phyloP scores from a whole-genome alignment of 2,888 invertebrate species.

The Monopis laevigella region DNA sequence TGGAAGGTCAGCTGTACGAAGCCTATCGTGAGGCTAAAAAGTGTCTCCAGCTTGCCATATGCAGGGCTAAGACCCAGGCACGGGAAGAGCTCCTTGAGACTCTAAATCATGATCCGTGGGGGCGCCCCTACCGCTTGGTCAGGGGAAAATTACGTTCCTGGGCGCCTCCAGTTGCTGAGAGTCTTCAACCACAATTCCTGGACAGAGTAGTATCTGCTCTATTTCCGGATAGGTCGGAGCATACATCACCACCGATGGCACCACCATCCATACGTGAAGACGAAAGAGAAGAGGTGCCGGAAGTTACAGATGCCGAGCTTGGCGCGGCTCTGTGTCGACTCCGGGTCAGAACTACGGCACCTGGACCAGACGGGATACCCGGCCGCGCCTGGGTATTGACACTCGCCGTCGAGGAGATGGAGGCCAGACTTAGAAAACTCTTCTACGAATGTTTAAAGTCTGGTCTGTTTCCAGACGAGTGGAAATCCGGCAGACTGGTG shows the following conservation, averaged over 20 bases:
- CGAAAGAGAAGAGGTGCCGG: not conserved
- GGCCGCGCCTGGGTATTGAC: slow-evolving; percentile 2
- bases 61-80: not conserved
- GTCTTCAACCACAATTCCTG: slow-evolving; percentile 5
- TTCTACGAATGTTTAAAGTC: slow-evolving; percentile 4
- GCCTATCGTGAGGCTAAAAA: not conserved
- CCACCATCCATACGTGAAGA: not conserved
- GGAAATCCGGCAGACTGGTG: slow-evolving; percentile 12
- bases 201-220: slow-evolving; percentile 2
- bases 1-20: not conserved
- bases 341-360: not conserved
- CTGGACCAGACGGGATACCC: slow-evolving; percentile 11
- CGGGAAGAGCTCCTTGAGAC: slow-evolving; percentile 5
- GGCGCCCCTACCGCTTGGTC: slow-evolving; percentile 1
- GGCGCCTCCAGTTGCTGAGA: not conserved
- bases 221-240: not conserved
- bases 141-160: not conserved
- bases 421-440: not conserved
- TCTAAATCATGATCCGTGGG: slow-evolving; percentile 4
- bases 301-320: not conserved
- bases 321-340: not conserved
- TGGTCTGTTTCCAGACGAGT: slow-evolving; percentile 4
- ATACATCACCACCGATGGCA: not conserved
- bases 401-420: not conserved
- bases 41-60: not conserved